A percentile compares a stretch with the other conserved stretches of the same genome.
Conservation (phyloP, 2,113 vertebrate species). For the Rhea pennata region DNA sequence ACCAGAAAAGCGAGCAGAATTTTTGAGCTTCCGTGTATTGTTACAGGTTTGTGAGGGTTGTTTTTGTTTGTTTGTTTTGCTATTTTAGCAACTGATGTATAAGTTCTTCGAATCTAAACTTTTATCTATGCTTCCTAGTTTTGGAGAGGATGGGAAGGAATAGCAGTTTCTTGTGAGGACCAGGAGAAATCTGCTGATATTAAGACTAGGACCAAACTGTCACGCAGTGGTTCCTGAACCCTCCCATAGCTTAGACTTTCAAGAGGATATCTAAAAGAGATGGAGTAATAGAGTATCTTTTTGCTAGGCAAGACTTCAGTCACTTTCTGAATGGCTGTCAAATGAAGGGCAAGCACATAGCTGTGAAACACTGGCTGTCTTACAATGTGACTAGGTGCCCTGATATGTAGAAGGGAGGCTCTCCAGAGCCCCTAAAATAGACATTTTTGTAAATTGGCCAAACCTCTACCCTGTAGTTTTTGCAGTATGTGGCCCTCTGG, state of each 20-base stretch:
- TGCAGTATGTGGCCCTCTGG: not conserved
- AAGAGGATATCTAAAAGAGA: not conserved
- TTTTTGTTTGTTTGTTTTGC: not conserved
- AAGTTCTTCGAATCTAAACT: not conserved
- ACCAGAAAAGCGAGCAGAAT: not conserved
- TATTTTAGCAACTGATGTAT: not conserved
- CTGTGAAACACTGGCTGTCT: not conserved
- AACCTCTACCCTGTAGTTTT: not conserved
- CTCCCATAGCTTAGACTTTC: too few species aligned
- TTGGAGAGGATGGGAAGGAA: not conserved
- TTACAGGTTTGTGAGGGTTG: not conserved
- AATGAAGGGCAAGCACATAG: not conserved
- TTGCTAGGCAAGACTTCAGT: not conserved
- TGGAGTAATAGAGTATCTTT: not conserved
- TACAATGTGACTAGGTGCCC: not conserved
- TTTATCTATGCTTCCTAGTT: not conserved
- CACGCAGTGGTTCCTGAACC: not conserved
- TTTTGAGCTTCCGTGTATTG: not conserved
- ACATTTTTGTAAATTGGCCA: too few species aligned
- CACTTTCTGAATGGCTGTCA: not conserved
- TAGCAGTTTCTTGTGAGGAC: accelerated
- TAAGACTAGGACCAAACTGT: not conserved
- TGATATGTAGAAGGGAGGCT: not conserved
- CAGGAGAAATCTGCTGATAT: not conserved
- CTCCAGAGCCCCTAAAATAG: not conserved